phyloP scores from a whole-genome alignment of 1,140 invertebrate genomes.

The Hyles euphorbiae region DNA sequence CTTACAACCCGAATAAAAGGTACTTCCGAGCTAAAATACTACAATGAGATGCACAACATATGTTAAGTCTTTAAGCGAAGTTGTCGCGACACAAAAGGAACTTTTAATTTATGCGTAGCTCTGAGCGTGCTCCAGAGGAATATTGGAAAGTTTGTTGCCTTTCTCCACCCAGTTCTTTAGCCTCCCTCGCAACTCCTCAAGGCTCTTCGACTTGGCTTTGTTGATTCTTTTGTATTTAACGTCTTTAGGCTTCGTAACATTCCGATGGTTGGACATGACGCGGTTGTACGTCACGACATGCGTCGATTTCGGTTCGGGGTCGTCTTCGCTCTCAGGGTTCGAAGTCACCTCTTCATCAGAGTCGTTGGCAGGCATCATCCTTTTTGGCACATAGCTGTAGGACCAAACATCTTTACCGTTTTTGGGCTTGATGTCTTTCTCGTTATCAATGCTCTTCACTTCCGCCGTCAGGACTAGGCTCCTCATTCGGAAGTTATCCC shows the following conservation, averaged over 20 bases:
- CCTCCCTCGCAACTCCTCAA: conserved; percentile 88
- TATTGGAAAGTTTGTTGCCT: conserved; percentile 78
- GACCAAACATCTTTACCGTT: conserved; percentile 58
- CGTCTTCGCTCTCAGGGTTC: conserved; percentile 60
- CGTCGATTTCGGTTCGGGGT: conserved; percentile 59
- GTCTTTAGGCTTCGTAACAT: conserved; percentile 92
- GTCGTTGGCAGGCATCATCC: conserved; percentile 66
- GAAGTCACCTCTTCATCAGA: conserved; percentile 65
- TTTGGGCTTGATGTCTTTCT: conserved; percentile 61
- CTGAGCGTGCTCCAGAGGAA: conserved; percentile 71
- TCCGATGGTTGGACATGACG: conserved; percentile 92
- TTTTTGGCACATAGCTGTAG: conserved; percentile 73
- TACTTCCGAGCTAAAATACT: conserved; percentile 15
- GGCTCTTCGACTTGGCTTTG: conserved; percentile 91
- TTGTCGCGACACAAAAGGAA: conserved; percentile 22
- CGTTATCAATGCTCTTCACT: conserved; percentile 66
- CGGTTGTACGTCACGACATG: conserved; percentile 88
- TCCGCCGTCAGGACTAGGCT: conserved; percentile 62
- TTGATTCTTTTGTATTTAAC: conserved; percentile 94
- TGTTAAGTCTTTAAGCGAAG: not conserved
- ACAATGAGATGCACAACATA: conserved; percentile 6
- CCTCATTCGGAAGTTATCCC: conserved; percentile 70
- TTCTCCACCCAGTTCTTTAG: conserved; percentile 90
- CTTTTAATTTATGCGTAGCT: conserved; percentile 62
- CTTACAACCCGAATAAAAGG: conserved; percentile 30